phyloP scores from a whole-genome alignment of 2,888 invertebrate species.

The Brachypalpus laphriformis region DNA sequence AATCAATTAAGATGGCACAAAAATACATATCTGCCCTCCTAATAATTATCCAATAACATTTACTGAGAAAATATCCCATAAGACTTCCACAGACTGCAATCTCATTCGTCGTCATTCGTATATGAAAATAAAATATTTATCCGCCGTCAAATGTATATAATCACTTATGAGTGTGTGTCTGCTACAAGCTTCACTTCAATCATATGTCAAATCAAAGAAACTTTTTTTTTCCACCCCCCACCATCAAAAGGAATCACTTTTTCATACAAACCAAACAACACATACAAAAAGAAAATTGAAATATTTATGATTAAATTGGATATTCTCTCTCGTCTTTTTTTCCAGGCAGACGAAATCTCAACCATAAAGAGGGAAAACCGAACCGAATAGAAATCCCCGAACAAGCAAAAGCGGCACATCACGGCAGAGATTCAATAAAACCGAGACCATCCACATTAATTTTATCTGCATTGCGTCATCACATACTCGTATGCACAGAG shows the following conservation, averaged over 20 bases:
- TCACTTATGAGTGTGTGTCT: conserved; percentile 46
- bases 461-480: conserved; percentile 70
- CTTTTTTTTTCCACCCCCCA: background rate
- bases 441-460: conserved; percentile 55
- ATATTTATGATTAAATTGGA: conserved; percentile 69
- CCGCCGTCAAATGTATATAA: conserved; percentile 33
- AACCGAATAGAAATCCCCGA: conserved; percentile 37
- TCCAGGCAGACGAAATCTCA: conserved; percentile 46
- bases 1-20: too few relatives aligned
- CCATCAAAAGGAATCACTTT: background rate
- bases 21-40: too few relatives aligned
- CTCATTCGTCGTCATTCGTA: background rate
- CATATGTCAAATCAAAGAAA: conserved; percentile 53
- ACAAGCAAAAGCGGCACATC: conserved; percentile 26
- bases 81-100: background rate
- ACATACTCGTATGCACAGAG: conserved; percentile 53
- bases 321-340: conserved; percentile 40
- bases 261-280: background rate
- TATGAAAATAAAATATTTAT: conserved; percentile 50
- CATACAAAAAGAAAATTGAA: conserved; percentile 37
- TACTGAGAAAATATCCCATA: too few relatives aligned
- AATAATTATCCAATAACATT: too few relatives aligned
- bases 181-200: conserved; percentile 24
- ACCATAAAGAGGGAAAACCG: conserved; percentile 39
- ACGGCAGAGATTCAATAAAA: conserved; percentile 55